Base-by-base conservation (phyloP, 2,797 vertebrate species). In the Neosalanx taihuensis region DNA sequence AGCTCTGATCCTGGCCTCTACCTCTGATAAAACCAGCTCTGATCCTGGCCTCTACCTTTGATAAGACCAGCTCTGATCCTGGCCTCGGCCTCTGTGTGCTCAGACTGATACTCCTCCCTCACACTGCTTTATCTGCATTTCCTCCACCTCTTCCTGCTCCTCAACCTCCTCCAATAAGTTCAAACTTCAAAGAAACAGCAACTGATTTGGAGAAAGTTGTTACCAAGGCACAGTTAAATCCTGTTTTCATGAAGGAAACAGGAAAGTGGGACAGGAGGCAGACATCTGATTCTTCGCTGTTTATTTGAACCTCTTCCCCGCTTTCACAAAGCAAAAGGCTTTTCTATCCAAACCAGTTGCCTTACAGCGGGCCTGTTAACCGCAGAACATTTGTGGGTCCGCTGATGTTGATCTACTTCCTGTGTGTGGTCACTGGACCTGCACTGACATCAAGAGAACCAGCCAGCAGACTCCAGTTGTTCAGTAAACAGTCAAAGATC, bases 121-220 rank as follows among this genome's bases (percentile, higher is more conserved):
- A 62, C 46, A 12, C 37, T 29, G 68, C 59, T 70, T 62, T 62
- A 70, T 70, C 69, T 70, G 58, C 37, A 30, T 62, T 12, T 49
- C 5, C 18, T 20, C 58, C 59, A 6, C 37, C 37, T 20, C 35
- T 35, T 37, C 68, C 35, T 15, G 15, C 35, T 49, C 51, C 7
- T 3, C 46, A 33, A n/a, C 53, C 66, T 57, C 20, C 23, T 23
- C 51, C 10, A 57, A 7, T 1, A 68, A 30, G 51, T 56, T 56
- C 10, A 18, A 30, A 20, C 41, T 37, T 31, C 51, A 20, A 51
- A 9, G 49, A 6, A 35, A 35, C 13, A 57, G 18, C 51, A 67
- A 56, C 49, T 56, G 66, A n/a, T 56, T 67, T 49, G n/a, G 51
- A n/a, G 29, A 67, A 33, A 67, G 20, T 23, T 29, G 31, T 53